Conservation (phyloP, 1,140 invertebrate genomes). For the Lamellibrachia luymesi region DNA sequence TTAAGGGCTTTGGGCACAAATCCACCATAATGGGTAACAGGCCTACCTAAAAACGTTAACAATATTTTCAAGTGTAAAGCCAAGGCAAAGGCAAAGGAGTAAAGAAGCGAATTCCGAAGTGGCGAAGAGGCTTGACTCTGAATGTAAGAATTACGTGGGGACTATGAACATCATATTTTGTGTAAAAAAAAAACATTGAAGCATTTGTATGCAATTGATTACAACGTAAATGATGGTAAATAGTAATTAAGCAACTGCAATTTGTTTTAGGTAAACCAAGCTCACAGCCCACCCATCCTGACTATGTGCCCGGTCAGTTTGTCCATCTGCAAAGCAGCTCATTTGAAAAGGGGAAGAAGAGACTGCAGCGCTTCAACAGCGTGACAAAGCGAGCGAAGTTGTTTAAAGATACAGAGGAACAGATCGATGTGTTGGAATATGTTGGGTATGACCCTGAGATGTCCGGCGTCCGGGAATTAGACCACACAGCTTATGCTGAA, state of each 20-base stretch:
- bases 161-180: too few relatives aligned
- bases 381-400: not conserved
- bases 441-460: not conserved
- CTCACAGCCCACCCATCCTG: not conserved
- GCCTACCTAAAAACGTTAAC: too few relatives aligned
- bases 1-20: too few relatives aligned
- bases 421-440: not conserved
- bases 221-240: too few relatives aligned
- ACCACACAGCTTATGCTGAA: not conserved
- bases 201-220: too few relatives aligned
- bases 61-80: too few relatives aligned
- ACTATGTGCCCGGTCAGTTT: slow-evolving; percentile 12
- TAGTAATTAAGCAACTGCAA: not conserved
- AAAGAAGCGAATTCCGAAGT: too few relatives aligned
- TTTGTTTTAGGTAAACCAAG: slow-evolving; percentile 12
- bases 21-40: too few relatives aligned
- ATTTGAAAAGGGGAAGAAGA: slow-evolving; percentile 7
- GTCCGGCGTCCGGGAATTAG: not conserved
- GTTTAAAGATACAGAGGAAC: not conserved
- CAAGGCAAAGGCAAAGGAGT: too few relatives aligned
- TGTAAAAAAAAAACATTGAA: too few relatives aligned
- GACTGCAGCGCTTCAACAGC: not conserved
- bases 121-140: too few relatives aligned
- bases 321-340: not conserved
- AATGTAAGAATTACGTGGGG: too few relatives aligned